Conservation (phyloP, 2,113 vertebrate genomes). For the Myiagra hebetior region DNA sequence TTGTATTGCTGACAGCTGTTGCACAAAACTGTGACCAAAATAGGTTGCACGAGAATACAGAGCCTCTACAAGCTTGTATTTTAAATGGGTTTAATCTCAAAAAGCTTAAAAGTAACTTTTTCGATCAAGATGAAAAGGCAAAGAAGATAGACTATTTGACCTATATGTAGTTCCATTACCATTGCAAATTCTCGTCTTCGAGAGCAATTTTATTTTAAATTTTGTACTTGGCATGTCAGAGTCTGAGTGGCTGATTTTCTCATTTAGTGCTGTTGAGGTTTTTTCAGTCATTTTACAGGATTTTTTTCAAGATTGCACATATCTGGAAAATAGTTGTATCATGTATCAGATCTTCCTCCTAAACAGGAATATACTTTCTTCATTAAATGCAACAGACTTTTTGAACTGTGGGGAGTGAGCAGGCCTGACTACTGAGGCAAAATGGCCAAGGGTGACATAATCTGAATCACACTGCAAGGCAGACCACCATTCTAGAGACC, state of each 20-base stretch:
- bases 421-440: background rate
- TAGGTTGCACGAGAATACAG: background rate
- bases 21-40: background rate
- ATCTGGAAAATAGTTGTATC: background rate
- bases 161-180: background rate
- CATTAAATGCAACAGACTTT: background rate
- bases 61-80: background rate
- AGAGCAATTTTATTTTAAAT: background rate
- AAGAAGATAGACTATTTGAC: background rate
- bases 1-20: background rate
- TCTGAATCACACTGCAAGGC: background rate
- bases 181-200: background rate
- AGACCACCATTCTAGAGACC: background rate
- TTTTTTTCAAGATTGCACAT: background rate
- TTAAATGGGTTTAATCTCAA: background rate
- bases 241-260: background rate
- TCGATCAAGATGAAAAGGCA: background rate
- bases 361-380: background rate
- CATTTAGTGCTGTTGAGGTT: rapidly evolving
- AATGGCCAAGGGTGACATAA: background rate
- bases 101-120: background rate
- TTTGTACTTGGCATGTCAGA: background rate
- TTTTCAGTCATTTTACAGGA: background rate
- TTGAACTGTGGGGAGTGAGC: background rate
- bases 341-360: background rate